Evolutionary conservation across 2,797 vertebrate genomes (phyloP), one percentile per base, ranked within the genome.

Genomic region (Falco berigora): DNA sequence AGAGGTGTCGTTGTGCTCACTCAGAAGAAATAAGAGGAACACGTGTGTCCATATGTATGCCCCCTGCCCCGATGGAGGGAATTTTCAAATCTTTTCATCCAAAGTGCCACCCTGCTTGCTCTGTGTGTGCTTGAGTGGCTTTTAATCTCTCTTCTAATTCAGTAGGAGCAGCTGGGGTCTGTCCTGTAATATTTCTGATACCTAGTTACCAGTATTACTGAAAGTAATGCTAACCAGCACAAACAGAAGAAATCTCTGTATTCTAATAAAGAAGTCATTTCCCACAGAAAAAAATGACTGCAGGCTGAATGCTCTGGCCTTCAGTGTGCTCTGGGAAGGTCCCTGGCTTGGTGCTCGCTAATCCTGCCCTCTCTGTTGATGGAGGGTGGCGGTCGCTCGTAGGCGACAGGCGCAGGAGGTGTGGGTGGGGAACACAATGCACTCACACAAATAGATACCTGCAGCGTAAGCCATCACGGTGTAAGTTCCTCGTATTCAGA

Each of bases 41-140:
- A 0, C 20, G 6, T 6, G 12, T 4, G 5, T 27, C 12, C 5
- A 8, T 2, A 7, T n/a, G 6, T 12, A 8, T 11, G 2, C 0
- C 2, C 6, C 5, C 4, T 12, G 9, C 6, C 8, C 3, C 1
- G 0, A 5, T 7, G 14, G 40, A 40, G 40, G 40, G 40, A 40
- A 40, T 40, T 40, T 40, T 40, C 40, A 40, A 40, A 40, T 14
- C 40, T 40, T 40, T 40, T 40, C 40, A 40, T 40, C 40, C 56
- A 38, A 63, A 36, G 17, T 30, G 10, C 9, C 4, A 10, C 2
- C 22, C 28, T 64, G 46, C 7, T 42, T 55, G 36, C 16, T 69
- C 16, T 44, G 15, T 12, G 30, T 72, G 9, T 32, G 4, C 28
- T 28, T 61, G 14, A 40, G 23, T n/a, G 40, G 11, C 3, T 73